Evolutionary conservation across 2,113 vertebrate genomes (phyloP).

Genomic region (Carassius gibelio): DNA sequence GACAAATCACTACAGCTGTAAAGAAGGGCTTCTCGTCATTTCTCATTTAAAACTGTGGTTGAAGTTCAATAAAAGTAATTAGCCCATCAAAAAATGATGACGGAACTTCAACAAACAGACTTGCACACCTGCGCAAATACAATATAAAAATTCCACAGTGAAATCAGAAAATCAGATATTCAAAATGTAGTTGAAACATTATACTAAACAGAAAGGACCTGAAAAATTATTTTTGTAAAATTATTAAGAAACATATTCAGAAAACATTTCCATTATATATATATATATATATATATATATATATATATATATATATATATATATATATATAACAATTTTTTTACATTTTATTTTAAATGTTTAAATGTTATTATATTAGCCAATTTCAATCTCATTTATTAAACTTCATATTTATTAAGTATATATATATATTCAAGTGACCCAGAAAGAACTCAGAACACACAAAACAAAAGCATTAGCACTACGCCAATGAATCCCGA

Average conservation of each 20-base stretch:
- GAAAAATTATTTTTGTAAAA: too few relatives aligned
- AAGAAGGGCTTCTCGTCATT: background rate
- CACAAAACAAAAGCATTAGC: background rate
- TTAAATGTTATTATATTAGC: too few relatives aligned
- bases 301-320: too few relatives aligned
- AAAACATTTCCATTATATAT: too few relatives aligned
- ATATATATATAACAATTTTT: too few relatives aligned
- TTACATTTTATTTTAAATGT: too few relatives aligned
- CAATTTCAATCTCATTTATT: too few relatives aligned
- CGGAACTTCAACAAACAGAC: background rate
- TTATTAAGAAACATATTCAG: too few relatives aligned
- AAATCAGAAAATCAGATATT: background rate
- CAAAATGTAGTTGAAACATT: background rate
- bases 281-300: too few relatives aligned
- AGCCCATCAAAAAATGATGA: background rate
- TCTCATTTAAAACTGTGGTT: background rate
- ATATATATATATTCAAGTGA: background rate
- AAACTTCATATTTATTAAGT: too few relatives aligned
- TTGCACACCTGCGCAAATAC: background rate
- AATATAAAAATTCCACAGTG: background rate
- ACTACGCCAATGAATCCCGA: background rate
- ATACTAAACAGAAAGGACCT: too few relatives aligned
- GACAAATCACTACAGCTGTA: background rate
- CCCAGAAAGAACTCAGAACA: background rate
- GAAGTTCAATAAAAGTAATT: background rate